Conservation (phyloP, 2,888 invertebrate genomes). For the Chrysopilus asiliformis region DNA sequence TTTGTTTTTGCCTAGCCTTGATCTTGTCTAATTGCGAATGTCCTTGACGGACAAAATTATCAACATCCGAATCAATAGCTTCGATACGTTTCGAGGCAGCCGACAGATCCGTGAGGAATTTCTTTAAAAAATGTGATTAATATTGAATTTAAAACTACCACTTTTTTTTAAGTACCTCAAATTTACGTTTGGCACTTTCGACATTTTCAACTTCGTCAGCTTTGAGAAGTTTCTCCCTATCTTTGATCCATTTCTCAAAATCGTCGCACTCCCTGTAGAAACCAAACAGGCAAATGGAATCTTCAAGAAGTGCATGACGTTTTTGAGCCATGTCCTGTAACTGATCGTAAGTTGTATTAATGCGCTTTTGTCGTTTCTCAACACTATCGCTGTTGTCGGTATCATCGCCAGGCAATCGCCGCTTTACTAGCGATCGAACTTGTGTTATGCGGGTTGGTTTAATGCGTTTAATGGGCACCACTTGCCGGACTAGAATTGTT, state of each 20-base stretch:
- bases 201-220: slow-evolving; percentile 77
- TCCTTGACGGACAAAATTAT: slow-evolving; percentile 69
- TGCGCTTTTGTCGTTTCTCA: slow-evolving; percentile 62
- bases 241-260: slow-evolving; percentile 94
- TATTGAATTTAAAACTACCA: background rate
- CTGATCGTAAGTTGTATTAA: slow-evolving; percentile 70
- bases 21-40: slow-evolving; percentile 78
- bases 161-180: slow-evolving; percentile 46
- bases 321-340: slow-evolving; percentile 66
- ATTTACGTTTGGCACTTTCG: slow-evolving; percentile 85
- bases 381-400: slow-evolving; percentile 59
- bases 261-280: slow-evolving; percentile 96
- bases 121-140: slow-evolving; percentile 38
- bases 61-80: slow-evolving; percentile 74
- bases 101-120: slow-evolving; percentile 88
- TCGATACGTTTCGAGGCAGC: slow-evolving; percentile 87
- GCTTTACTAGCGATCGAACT: slow-evolving; percentile 34
- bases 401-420: slow-evolving; percentile 30
- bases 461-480: slow-evolving; percentile 61
- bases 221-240: slow-evolving; percentile 78
- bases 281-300: slow-evolving; percentile 80
- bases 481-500: slow-evolving; percentile 73
- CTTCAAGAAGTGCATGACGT: slow-evolving; percentile 73
- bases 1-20: slow-evolving; percentile 59
- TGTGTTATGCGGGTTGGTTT: slow-evolving; percentile 34